These are phyloP conservation scores for Uloborus plumipes DNA, from an alignment of 2,888 invertebrate genomes.

Conservation along the genomic window DNA sequence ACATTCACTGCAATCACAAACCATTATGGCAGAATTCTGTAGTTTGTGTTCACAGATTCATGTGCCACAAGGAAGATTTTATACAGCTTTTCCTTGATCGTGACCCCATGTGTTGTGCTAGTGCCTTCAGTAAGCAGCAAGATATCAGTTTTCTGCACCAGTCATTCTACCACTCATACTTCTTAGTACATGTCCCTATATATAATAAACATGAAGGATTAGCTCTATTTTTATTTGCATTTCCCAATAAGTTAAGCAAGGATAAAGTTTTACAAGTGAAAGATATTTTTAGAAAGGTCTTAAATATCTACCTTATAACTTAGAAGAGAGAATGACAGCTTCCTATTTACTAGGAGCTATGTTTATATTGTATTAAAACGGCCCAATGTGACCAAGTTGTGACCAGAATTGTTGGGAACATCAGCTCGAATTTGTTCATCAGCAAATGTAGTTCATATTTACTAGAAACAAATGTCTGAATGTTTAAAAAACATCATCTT, in stretches of 20 bases:
- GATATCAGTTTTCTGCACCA: slow-evolving; percentile 64
- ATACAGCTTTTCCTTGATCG: slow-evolving; percentile 63
- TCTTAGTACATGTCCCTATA: slow-evolving; percentile 48
- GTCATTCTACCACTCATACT: slow-evolving; percentile 59
- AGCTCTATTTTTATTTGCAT: slow-evolving; percentile 51
- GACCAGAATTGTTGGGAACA: slow-evolving; percentile 23
- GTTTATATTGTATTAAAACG: too few species aligned
- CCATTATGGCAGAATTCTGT: slow-evolving; percentile 60
- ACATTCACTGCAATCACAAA: slow-evolving; percentile 45
- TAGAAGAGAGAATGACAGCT: too few species aligned
- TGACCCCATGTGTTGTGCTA: slow-evolving; percentile 65
- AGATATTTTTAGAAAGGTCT: slow-evolving; percentile 19
- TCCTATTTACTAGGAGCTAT: too few species aligned
- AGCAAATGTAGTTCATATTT: slow-evolving; percentile 45
- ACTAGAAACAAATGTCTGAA: slow-evolving; percentile 31
- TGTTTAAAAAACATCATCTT: slow-evolving; percentile 35
- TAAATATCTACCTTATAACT: too few species aligned
- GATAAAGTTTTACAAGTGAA: slow-evolving; percentile 32
- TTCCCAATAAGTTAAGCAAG: slow-evolving; percentile 34
- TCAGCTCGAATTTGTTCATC: slow-evolving; percentile 20
- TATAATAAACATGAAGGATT: slow-evolving; percentile 35
- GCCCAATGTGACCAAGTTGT: not conserved
- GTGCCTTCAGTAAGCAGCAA: slow-evolving; percentile 65
- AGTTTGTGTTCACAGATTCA: slow-evolving; percentile 63
- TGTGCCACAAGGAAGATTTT: slow-evolving; percentile 65